These are phyloP conservation scores for Papilio gigon DNA, from an alignment of 2,888 invertebrate species.

Conservation along the genomic window DNA sequence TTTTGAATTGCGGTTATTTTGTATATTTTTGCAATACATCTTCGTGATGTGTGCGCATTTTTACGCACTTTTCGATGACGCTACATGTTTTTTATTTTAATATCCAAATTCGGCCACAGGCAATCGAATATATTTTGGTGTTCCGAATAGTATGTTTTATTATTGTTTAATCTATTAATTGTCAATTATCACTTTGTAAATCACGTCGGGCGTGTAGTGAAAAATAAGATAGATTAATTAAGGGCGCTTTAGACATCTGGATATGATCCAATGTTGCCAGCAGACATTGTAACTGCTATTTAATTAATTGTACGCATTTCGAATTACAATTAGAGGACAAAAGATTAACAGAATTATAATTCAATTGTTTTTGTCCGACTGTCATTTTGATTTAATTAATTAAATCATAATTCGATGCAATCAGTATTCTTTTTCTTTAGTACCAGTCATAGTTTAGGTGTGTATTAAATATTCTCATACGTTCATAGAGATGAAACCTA, in stretches of 20 bases:
- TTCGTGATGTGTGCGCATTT: background rate
- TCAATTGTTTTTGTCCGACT: background rate
- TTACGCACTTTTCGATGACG: background rate
- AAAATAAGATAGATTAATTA: slow-evolving; percentile 30
- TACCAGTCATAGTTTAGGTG: no score
- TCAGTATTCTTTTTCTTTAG: no score
- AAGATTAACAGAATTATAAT: background rate
- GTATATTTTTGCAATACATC: background rate
- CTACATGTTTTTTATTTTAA: background rate
- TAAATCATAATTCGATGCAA: no score
- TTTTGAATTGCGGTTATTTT: background rate
- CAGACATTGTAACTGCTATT: background rate
- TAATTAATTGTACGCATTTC: slow-evolving; percentile 22
- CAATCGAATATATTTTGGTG: background rate
- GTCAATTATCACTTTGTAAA: slow-evolving; percentile 19
- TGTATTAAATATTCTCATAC: no score
- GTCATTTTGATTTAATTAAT: no score
- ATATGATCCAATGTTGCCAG: slow-evolving; percentile 24
- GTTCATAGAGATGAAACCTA: no score
- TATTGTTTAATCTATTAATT: background rate
- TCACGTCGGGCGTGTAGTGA: background rate
- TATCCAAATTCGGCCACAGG: background rate
- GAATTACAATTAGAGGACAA: background rate
- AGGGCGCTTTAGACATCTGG: slow-evolving; percentile 33
- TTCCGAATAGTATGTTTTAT: background rate